phyloP scores from a whole-genome alignment of 1,140 invertebrate genomes.

The Chionoecetes opilio region DNA sequence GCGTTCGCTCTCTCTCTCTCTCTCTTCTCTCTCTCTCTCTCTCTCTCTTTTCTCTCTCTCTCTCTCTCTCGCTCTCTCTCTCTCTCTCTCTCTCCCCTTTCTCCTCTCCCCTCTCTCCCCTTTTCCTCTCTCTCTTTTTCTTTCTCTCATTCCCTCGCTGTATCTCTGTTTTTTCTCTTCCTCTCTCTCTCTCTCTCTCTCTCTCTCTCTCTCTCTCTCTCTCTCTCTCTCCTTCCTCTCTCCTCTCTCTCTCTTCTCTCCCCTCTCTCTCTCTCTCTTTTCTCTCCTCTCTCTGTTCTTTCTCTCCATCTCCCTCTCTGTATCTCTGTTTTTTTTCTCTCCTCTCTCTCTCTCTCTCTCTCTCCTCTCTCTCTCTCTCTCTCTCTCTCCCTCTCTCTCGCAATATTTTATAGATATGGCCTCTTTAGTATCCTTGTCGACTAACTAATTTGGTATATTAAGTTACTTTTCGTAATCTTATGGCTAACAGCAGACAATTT shows the following conservation, averaged over 20 bases:
- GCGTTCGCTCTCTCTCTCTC: no score
- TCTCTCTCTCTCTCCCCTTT: neutral
- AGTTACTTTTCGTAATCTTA: no score
- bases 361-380: neutral
- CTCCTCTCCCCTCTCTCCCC: neutral
- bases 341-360: neutral
- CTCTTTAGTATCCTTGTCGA: no score
- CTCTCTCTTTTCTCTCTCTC: no score
- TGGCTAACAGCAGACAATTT: no score
- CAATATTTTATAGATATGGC: no score
- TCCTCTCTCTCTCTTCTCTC: neutral
- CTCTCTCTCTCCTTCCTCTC: conserved; percentile 8
- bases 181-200: neutral
- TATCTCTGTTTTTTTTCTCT: neutral
- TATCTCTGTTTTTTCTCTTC: neutral
- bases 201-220: neutral
- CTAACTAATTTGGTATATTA: no score
- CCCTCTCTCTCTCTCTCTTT: neutral
- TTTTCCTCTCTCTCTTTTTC: neutral
- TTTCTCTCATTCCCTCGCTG: no score
- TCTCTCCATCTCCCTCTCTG: no score
- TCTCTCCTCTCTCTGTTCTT: neutral
- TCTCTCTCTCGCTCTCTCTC: no score
- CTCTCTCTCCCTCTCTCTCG: no score
- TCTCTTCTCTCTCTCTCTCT: neutral